phyloP scores from a whole-genome alignment of 2,113 vertebrate species.

The Cryptotis parvus region DNA sequence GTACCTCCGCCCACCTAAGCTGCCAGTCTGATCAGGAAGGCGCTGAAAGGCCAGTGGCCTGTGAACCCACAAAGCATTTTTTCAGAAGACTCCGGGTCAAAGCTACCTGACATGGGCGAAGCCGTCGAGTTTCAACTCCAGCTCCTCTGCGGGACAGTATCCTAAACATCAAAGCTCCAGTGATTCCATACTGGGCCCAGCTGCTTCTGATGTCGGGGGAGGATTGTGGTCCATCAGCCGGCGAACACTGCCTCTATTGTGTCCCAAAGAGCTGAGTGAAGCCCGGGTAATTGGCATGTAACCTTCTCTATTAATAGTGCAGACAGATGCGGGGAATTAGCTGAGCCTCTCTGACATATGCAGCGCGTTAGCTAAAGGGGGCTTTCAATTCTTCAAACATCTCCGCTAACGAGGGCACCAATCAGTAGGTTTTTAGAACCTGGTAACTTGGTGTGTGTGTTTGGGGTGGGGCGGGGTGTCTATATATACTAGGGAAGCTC shows the following conservation, averaged over 20 bases:
- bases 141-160: slow-evolving; percentile 58
- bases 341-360: slow-evolving; percentile 87
- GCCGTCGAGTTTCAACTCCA: background rate
- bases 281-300: slow-evolving; percentile 90
- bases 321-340: slow-evolving; percentile 90
- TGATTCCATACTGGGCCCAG: slow-evolving; percentile 86
- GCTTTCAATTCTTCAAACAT: slow-evolving; percentile 85
- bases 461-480: slow-evolving; percentile 71
- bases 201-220: slow-evolving; percentile 87
- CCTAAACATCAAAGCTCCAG: slow-evolving; percentile 80
- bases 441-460: slow-evolving; percentile 67
- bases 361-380: slow-evolving; percentile 86
- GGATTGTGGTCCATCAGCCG: slow-evolving; percentile 86
- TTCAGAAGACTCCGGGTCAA: slow-evolving; percentile 37
- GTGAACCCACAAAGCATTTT: background rate
- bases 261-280: slow-evolving; percentile 85
- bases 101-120: slow-evolving; percentile 52
- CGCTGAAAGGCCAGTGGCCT: slow-evolving; percentile 23
- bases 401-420: slow-evolving; percentile 81
- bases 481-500: slow-evolving; percentile 77
- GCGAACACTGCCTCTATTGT: slow-evolving; percentile 90
- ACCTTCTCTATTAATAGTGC: slow-evolving; percentile 90
- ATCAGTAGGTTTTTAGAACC: slow-evolving; percentile 85
- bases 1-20: slow-evolving; percentile 59
- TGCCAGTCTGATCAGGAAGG: slow-evolving; percentile 69